These are phyloP conservation scores for Pyrocephalus nanus DNA, from an alignment of 2,797 vertebrate genomes.

Conservation along the genomic window DNA sequence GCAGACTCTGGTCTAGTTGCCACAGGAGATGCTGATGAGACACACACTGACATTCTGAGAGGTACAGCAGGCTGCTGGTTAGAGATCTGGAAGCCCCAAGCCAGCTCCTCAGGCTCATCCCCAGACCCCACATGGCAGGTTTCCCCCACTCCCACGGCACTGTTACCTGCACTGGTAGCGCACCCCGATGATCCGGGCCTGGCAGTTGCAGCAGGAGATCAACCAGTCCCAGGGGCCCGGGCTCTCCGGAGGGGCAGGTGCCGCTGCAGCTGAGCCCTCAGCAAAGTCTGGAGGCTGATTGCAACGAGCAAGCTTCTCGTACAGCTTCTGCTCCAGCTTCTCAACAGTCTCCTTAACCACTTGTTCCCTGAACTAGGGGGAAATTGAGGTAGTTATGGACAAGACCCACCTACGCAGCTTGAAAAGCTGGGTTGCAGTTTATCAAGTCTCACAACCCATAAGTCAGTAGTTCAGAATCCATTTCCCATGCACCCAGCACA, in stretches of 20 bases:
- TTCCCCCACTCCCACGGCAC: neutral
- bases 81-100: rapidly evolving
- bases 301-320: slow-evolving; percentile 86
- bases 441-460: neutral
- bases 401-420: rapidly evolving
- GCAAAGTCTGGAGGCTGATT: slow-evolving; percentile 72
- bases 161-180: slow-evolving; percentile 96
- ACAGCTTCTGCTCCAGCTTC: slow-evolving; percentile 90
- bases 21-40: neutral
- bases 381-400: neutral
- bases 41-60: rapidly evolving
- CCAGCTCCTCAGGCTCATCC: neutral
- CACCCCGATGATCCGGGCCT: slow-evolving; percentile 86
- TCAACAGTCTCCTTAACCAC: slow-evolving; percentile 96
- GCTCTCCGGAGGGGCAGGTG: slow-evolving; percentile 62
- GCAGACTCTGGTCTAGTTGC: neutral
- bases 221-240: slow-evolving; percentile 84
- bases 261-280: slow-evolving; percentile 66
- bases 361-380: slow-evolving; percentile 90
- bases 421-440: rapidly evolving
- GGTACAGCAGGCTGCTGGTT: neutral
- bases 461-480: neutral
- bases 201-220: slow-evolving; percentile 89
- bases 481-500: neutral
- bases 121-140: rapidly evolving